Base-by-base conservation (phyloP, 1,140 invertebrate genomes). In the Stegodyphus dumicola region DNA sequence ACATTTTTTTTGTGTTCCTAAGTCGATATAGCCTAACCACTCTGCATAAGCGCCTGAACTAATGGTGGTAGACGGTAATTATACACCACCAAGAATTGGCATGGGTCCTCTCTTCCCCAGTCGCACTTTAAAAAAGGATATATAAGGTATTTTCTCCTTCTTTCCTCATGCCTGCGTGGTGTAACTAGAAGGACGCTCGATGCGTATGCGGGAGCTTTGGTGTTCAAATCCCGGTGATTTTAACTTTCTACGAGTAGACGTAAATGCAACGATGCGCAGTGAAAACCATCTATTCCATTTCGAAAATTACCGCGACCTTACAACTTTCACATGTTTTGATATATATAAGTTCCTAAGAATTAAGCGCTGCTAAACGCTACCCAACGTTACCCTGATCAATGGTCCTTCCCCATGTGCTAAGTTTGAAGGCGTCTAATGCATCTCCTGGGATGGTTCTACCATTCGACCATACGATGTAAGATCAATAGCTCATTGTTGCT, bases 221-320 rank as follows among this genome's bases (percentile, higher is more conserved):
- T 1, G 33, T 33, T 33, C 33, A 3, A 33, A 33, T 33, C 33
- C 33, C 33, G 33, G 33, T 33, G 33, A 33, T 84, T 84, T 84
- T 49, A 67, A 84, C 81, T 75, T 75, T 74, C 70, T 51, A 48
- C 51, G 6, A 76, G 64, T 66, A 84, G 73, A 69, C 53, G 48
- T 67, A 84, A 84, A 84, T 84, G 73, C 51, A 60, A 18, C 67
- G 11, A 48, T 11, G 70, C 48, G 70, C 53, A 69, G 73, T 76
- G 81, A 76, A 84, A 84, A 74, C 60, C 53, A 84, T 76, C 51
- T 53, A 56, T 76, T 77, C 81, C 81, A 84, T 75, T 84, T 84
- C 48, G 64, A 76, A 84, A 84, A 84, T 70, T 76, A 69, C 54
- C 17, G n/a, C 73, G 11, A 54, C 53, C 74, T 13, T 33, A 48